Evolutionary conservation across 2,113 vertebrate genomes (phyloP), one percentile per base, ranked within the genome.

Genomic region (Psittacus erithacus): DNA sequence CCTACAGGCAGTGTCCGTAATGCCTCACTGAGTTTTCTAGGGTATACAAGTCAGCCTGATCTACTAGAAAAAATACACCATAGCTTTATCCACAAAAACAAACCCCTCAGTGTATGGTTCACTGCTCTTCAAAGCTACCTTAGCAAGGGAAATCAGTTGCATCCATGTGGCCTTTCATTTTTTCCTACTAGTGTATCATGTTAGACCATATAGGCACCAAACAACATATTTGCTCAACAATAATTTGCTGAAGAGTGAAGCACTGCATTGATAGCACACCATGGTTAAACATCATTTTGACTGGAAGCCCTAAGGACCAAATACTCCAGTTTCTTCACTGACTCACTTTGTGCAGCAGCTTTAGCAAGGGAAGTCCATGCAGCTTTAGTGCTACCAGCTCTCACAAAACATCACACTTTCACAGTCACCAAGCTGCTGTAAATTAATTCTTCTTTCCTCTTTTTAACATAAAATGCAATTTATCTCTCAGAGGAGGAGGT

Each of bases 161-260:
- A 23, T 27, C 55, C 53, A 14, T 19, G 39, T 65, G 50, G 14
- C 41, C 50, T 59, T 43, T 62, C 16, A 57, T 29, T 23, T 17
- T 41, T 88, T 92, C 50, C 76, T 25, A 41, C 5, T 0, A 77
- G 17, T 0, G 0, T 15, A 2, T 13, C 3, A 0, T 43, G 38
- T 60, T 77, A 82, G 86, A 77, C 29, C 39, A 23, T 29, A 2
- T 6, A 62, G 39, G 19, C 59, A 17, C 25, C 41, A 38, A 73
- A 39, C 10, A 63, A 43, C 0, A 0, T 4, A 20, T 31, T 73
- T 86, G 23, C 47, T 88, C n/a, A 63, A 28, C 17, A 49, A 24
- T 17, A 62, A 3, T 17, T 81, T 64, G 20, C 71, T 81, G 0
- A 1, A 39, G 47, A 38, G 9, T 2, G 1, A 22, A 69, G 35